phyloP scores from a whole-genome alignment of 2,797 vertebrate genomes.

The Pachyuromys duprasi region DNA sequence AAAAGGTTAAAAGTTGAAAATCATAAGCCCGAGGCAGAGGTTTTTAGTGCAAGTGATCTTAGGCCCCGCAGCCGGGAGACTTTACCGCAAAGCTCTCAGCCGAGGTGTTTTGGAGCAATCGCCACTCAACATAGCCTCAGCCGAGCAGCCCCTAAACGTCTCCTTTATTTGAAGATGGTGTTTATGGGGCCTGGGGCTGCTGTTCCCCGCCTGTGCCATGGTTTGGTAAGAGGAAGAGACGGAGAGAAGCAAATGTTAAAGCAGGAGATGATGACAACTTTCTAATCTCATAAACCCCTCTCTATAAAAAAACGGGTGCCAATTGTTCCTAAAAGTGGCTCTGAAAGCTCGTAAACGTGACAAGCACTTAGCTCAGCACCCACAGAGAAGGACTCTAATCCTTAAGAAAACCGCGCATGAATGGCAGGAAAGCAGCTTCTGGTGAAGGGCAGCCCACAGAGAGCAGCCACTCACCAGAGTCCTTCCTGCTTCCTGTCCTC shows the following conservation, averaged over 20 bases:
- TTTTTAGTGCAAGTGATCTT: constrained; percentile 51
- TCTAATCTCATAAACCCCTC: constrained; percentile 85
- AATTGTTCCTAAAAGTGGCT: constrained; percentile 78
- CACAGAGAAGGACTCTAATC: constrained; percentile 71
- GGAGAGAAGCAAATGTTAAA: constrained; percentile 67
- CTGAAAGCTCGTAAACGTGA: constrained; percentile 86
- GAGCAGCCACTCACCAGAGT: not conserved
- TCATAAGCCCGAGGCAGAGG: not conserved
- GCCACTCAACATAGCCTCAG: constrained; percentile 74
- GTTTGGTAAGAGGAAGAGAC: constrained; percentile 64
- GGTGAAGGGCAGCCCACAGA: not conserved
- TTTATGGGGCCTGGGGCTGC: constrained; percentile 73
- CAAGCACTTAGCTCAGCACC: constrained; percentile 79
- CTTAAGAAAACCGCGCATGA: constrained; percentile 67
- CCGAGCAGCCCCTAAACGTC: constrained; percentile 77
- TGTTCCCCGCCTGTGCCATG: not conserved
- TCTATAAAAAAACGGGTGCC: constrained; percentile 75
- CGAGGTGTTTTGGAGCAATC: constrained; percentile 64
- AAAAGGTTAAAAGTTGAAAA: constrained; percentile 66
- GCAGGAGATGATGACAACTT: constrained; percentile 79
- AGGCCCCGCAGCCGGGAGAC: constrained; percentile 59
- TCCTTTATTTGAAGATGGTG: constrained; percentile 54
- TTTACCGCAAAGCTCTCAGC: constrained; percentile 65
- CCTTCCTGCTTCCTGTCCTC: not conserved
- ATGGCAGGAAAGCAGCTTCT: constrained; percentile 13